A percentile compares a stretch with the other conserved stretches of the same genome.
Conservation (phyloP, 2,113 vertebrate species). For the Tetraodon nigroviridis region DNA sequence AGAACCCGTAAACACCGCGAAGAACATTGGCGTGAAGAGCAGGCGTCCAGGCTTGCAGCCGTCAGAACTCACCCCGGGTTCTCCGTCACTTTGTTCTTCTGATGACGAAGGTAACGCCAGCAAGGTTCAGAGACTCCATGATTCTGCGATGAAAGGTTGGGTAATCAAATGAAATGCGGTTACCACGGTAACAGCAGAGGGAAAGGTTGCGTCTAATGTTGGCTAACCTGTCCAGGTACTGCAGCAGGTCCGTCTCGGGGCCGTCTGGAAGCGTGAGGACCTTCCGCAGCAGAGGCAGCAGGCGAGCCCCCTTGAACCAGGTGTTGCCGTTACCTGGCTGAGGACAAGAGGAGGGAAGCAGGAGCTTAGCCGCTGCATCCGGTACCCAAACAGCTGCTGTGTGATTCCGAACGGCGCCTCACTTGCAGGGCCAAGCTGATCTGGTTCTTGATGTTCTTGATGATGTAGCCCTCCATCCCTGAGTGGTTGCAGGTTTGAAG, state of each 20-base stretch:
- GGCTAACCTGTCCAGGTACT: slow-evolving; percentile 87
- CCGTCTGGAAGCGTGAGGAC: slow-evolving; percentile 86
- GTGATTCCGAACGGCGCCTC: neutral
- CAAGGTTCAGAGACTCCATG: slow-evolving; percentile 95
- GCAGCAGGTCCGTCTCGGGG: slow-evolving; percentile 91
- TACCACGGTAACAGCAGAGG: too few relatives aligned
- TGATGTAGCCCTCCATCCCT: slow-evolving; percentile 90
- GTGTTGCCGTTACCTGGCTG: slow-evolving; percentile 71
- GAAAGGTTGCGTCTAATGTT: neutral
- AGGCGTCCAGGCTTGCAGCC: too few relatives aligned
- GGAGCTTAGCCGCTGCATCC: too few relatives aligned
- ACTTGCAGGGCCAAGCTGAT: slow-evolving; percentile 77
- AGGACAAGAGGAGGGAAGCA: neutral
- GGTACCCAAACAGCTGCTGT: too few relatives aligned
- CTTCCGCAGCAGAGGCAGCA: slow-evolving; percentile 83
- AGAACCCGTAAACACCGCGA: neutral
- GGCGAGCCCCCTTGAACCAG: slow-evolving; percentile 85
- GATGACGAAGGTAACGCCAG: slow-evolving; percentile 91
- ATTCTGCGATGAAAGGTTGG: slow-evolving; percentile 69
- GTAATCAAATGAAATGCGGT: neutral
- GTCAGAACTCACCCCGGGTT: slow-evolving; percentile 80
- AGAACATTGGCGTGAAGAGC: too few relatives aligned
- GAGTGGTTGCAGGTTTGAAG: slow-evolving; percentile 89
- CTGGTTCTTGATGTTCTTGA: slow-evolving; percentile 93
- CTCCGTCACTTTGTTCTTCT: slow-evolving; percentile 86